Conservation (phyloP, 2,113 vertebrate species). For the Rhizomys pruinosus region DNA sequence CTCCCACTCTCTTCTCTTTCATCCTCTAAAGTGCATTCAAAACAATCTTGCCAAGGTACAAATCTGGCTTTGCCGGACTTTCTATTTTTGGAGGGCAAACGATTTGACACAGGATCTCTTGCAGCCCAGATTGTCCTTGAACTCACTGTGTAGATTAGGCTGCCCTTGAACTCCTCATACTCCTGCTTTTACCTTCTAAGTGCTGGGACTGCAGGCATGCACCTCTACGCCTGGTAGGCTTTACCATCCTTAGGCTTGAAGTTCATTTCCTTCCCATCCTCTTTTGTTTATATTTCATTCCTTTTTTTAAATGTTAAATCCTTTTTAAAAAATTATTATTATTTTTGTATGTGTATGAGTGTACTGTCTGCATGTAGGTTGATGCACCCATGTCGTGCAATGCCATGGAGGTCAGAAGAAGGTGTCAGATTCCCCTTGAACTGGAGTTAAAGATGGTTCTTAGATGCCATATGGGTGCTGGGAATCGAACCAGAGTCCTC, state of each 20-base stretch:
- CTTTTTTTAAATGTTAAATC: no score
- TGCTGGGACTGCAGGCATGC: not conserved
- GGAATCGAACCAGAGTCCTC: no score
- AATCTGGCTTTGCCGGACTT: not conserved
- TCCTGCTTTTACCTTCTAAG: not conserved
- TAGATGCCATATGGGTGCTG: no score
- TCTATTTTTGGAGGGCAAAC: not conserved
- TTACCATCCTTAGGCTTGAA: not conserved
- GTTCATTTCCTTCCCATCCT: not conserved
- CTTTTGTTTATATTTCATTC: not conserved
- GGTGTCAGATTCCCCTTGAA: no score
- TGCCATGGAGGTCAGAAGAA: no score
- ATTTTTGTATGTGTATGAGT: no score
- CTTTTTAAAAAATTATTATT: no score
- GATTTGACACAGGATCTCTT: not conserved
- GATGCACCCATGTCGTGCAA: no score
- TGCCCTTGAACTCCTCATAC: not conserved
- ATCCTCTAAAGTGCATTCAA: not conserved
- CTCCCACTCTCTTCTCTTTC: not conserved
- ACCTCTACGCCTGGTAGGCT: no score
- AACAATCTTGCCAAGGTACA: not conserved
- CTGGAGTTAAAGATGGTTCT: no score
- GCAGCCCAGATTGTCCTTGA: not conserved
- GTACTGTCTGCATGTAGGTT: no score
- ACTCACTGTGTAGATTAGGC: not conserved